Conservation (phyloP, 30 jellyfish, hydroid and myxozoan species). For the Aurelia sp. region DNA sequence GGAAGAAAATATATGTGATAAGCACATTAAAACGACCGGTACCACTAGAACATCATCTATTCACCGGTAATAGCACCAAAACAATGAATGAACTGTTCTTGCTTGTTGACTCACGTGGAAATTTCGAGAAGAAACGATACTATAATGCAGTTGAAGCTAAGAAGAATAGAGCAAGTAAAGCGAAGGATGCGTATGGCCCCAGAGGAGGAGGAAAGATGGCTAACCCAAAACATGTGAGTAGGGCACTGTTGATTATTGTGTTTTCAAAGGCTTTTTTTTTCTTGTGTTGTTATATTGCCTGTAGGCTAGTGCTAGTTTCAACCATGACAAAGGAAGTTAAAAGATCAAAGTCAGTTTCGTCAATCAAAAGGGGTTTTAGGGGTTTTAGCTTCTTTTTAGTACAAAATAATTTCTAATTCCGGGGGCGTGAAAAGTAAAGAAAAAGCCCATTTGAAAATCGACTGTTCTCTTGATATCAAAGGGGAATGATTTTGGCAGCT, state of each 20-base stretch:
- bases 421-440: no score
- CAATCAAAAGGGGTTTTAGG: no score
- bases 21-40: constrained; percentile 98
- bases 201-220: constrained; percentile 74
- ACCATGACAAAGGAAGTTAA: no score
- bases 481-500: no score
- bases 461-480: no score
- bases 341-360: no score
- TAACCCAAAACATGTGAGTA: constrained; percentile 83
- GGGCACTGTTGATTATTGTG: neutral
- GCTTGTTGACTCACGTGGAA: constrained; percentile 86
- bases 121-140: constrained; percentile 75
- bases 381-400: no score
- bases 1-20: constrained; percentile 91
- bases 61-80: constrained; percentile 92
- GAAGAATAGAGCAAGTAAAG: constrained; percentile 75
- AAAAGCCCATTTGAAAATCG: no score
- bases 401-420: no score
- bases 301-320: no score
- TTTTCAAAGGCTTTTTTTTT: no score
- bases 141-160: constrained; percentile 86
- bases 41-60: constrained; percentile 96
- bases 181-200: constrained; percentile 87
- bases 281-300: no score
- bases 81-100: constrained; percentile 90